Conservation (phyloP, 2,888 invertebrate genomes). For the Thera obeliscata region DNA sequence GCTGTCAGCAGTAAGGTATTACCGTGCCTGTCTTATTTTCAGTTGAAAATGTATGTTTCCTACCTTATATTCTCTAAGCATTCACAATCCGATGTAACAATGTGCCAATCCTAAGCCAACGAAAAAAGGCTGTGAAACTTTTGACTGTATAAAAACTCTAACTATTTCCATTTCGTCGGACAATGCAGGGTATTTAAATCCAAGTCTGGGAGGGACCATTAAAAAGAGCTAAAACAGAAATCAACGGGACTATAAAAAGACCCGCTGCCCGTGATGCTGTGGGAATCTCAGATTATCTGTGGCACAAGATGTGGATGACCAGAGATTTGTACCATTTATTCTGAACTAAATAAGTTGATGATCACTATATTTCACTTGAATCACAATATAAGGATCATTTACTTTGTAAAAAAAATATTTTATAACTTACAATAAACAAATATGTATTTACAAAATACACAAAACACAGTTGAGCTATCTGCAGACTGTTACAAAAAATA, state of each 20-base stretch:
- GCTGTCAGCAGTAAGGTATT: too few species aligned
- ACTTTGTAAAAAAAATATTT: too few species aligned
- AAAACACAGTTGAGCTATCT: too few species aligned
- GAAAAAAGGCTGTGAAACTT: conserved; percentile 21
- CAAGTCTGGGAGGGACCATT: conserved; percentile 57
- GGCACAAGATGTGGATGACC: conserved; percentile 19
- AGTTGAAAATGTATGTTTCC: too few species aligned
- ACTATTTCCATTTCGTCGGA: conserved; percentile 28
- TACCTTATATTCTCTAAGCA: too few species aligned
- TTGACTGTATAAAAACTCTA: conserved; percentile 22
- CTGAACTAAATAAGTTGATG: too few species aligned
- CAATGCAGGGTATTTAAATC: conserved; percentile 43
- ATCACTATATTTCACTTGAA: too few species aligned
- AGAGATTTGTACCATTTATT: conserved; percentile 14
- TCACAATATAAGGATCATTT: too few species aligned
- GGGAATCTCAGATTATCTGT: conserved; percentile 9
- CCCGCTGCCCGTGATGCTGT: conserved; percentile 43
- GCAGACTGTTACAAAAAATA: too few species aligned
- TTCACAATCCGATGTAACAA: conserved; percentile 7
- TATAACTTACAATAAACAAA: too few species aligned
- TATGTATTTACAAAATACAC: too few species aligned
- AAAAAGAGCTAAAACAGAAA: conserved; percentile 74
- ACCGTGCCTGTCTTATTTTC: too few species aligned
- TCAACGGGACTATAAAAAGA: conserved; percentile 65
- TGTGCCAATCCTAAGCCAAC: conserved; percentile 21